Percentiles rank a stretch among this genome's conserved stretches.
These are phyloP conservation scores for Drosophila kanapiae DNA, from an alignment of 1,140 invertebrate species.

Conservation along the genomic window DNA sequence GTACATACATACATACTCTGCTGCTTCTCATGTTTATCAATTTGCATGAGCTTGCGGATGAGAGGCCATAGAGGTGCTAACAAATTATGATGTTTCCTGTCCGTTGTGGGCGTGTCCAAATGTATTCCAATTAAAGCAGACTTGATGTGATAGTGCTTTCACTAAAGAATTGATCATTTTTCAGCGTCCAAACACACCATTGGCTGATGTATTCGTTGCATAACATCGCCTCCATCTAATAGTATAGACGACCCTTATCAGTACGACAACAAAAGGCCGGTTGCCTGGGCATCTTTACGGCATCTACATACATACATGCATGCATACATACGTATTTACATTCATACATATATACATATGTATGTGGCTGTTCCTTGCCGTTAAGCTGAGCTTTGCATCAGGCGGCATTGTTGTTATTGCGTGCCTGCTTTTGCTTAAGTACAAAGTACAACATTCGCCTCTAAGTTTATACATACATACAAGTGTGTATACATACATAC, in stretches of 20 bases:
- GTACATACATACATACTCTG: neutral
- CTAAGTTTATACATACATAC: neutral
- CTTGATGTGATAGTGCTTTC: neutral
- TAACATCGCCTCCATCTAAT: slow-evolving; percentile 23
- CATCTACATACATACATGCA: neutral
- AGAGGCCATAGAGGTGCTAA: slow-evolving; percentile 39
- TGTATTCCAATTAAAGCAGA: slow-evolving; percentile 7
- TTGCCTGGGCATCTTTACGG: slow-evolving; percentile 36
- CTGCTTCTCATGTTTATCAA: slow-evolving; percentile 22
- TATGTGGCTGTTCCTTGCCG: slow-evolving; percentile 19
- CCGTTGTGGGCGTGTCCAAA: slow-evolving; percentile 29
- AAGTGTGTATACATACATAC: neutral
- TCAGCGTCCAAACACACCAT: slow-evolving; percentile 5
- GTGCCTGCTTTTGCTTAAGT: slow-evolving; percentile 21
- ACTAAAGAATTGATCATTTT: neutral
- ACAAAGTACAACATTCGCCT: slow-evolving; percentile 62
- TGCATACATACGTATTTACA: no score
- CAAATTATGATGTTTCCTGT: slow-evolving; percentile 25
- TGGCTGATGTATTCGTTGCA: slow-evolving; percentile 28
- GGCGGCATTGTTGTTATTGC: slow-evolving; percentile 10
- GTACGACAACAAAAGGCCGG: slow-evolving; percentile 29
- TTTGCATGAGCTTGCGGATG: slow-evolving; percentile 38
- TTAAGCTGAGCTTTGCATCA: slow-evolving; percentile 60
- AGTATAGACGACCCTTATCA: slow-evolving; percentile 54
- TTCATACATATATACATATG: no score